Conservation (phyloP, 2,888 invertebrate genomes). For the Pristionchus japonicus region DNA sequence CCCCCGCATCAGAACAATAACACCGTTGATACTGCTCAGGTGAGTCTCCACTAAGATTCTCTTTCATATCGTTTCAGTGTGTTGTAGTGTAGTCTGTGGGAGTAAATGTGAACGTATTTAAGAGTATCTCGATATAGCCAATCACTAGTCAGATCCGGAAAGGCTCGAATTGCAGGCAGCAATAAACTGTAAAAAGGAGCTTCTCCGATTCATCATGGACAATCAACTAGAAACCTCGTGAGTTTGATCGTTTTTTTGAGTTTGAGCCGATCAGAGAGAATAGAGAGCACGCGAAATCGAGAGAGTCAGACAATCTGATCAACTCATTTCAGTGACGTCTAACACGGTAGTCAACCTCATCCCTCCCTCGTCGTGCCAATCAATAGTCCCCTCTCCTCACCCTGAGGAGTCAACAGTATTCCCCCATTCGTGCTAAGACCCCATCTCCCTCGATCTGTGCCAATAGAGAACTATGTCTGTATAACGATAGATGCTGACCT, state of each 20-base stretch:
- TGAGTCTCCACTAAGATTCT: not conserved
- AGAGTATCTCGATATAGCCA: no score
- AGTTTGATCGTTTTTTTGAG: not conserved
- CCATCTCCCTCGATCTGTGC: not conserved
- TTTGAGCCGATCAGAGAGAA: not conserved
- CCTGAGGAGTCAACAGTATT: constrained; percentile 17
- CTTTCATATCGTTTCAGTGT: no score
- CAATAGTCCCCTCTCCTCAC: not conserved
- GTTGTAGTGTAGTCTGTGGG: no score
- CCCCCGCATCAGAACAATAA: constrained; percentile 47
- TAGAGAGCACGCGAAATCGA: no score
- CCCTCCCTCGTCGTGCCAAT: constrained; percentile 6
- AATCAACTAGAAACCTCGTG: constrained; percentile 67
- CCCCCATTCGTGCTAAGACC: constrained; percentile 24
- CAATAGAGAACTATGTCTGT: constrained; percentile 27
- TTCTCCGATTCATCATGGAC: constrained; percentile 70
- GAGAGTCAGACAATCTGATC: no score
- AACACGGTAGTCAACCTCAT: constrained; percentile 5
- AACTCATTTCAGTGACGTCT: constrained; percentile 33
- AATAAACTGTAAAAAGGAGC: constrained; percentile 53
- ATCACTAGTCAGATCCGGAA: not conserved
- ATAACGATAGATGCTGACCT: not conserved
- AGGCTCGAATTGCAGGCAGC: not conserved
- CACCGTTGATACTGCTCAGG: constrained; percentile 35
- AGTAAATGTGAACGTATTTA: no score